Evolutionary conservation across 2,797 vertebrate genomes (phyloP), one percentile per base, ranked within the genome.

Genomic region (Macropodus opercularis): DNA sequence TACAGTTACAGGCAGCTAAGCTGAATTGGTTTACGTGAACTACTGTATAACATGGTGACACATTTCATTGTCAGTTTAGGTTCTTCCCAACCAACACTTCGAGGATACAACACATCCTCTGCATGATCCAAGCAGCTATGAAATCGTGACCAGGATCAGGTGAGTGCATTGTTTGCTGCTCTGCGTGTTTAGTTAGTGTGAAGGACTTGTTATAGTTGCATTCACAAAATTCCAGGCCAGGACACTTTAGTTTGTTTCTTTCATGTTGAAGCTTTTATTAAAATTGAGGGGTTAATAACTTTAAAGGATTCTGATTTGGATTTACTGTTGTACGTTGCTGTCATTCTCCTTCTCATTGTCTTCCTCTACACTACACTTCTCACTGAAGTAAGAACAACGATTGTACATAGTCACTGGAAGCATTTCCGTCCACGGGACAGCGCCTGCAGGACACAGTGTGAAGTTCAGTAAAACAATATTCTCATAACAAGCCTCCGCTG

Each of bases 1-100:
- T 72, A 79, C 49, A 69, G 22, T 75, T 77, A 79, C 51, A 67
- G 49, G 77, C 50, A 85, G 77, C 69, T 65, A 70, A 39, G 62
- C 63, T 75, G 65, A 44, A 75, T 48, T 17, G 31, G 48, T 55
- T 77, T 69, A 79, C 55, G 74, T 48, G 47, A 71, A 39, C 39
- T 61, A n/a, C n/a, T n/a, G n/a, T n/a, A 64, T 44, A 46, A 21
- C 54, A 40, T 73, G 63, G 63, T 63, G 65, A 74, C 59, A 77
- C 60, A 69, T n/a, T n/a, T n/a, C n/a, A n/a, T n/a, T n/a, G n/a
- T 48, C 34, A 39, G 32, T 14, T 43, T 8, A 34, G 22, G 35
- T 18, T 68, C 51, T 12, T 41, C 15, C 42, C 64, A 36, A 62
- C 58, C 26, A 54, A 71, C 35, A 67, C n/a, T 54, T 36, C 24